Evolutionary conservation across 2,888 invertebrate genomes (phyloP).

Genomic region (Sisyra terminalis): DNA sequence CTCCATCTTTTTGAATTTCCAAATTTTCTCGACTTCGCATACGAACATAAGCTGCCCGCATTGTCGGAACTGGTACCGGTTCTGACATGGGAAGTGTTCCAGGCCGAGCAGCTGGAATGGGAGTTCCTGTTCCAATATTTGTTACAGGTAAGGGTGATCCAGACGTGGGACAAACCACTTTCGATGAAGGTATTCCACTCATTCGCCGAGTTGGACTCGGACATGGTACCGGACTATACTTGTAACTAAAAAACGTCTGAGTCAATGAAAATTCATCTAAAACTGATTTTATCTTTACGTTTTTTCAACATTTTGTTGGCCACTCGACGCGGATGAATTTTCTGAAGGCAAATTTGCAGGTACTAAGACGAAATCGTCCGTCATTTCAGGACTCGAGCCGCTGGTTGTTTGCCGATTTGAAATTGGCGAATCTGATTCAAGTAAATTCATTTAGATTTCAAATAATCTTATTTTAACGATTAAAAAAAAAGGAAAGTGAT

Average conservation of each 20-base stretch:
- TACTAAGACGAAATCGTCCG: slow-evolving; percentile 70
- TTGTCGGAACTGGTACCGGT: slow-evolving; percentile 61
- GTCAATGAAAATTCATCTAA: not conserved
- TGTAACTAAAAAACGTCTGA: not conserved
- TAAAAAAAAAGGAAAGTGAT: no score
- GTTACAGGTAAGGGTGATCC: not conserved
- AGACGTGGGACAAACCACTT: not conserved
- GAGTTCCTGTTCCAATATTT: slow-evolving; percentile 28
- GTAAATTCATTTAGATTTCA: not conserved
- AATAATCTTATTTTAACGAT: no score
- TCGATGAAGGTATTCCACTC: slow-evolving; percentile 17
- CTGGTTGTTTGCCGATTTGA: slow-evolving; percentile 24
- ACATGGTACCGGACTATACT: slow-evolving; percentile 5
- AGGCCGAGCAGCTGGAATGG: slow-evolving; percentile 35
- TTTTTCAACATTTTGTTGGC: slow-evolving; percentile 18
- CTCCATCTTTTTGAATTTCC: slow-evolving; percentile 4
- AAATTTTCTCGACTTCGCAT: slow-evolving; percentile 18
- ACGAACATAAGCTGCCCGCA: slow-evolving; percentile 33
- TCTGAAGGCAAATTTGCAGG: slow-evolving; percentile 49
- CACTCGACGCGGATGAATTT: slow-evolving; percentile 33
- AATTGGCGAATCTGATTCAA: slow-evolving; percentile 23
- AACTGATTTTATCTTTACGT: slow-evolving; percentile 19
- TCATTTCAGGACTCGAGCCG: slow-evolving; percentile 45
- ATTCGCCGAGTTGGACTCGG: slow-evolving; percentile 5
- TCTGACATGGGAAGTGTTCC: slow-evolving; percentile 54